Evolutionary conservation across 64 coral and sea anemone genomes (phyloP).

Genomic region (Dendrophyllia cribrosa): DNA sequence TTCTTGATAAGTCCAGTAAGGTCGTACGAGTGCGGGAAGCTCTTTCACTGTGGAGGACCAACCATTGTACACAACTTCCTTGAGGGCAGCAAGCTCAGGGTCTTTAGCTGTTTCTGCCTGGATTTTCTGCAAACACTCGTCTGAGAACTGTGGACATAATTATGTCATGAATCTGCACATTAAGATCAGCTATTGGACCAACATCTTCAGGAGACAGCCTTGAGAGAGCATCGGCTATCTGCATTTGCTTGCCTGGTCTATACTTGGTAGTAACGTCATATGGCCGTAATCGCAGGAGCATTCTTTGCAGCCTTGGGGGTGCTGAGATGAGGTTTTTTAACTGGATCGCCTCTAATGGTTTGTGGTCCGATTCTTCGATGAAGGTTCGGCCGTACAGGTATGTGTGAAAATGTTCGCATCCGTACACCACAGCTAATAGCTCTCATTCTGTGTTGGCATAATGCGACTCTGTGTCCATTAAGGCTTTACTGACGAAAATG

Average conservation of each 20-base stretch:
- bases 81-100: constrained; percentile 26
- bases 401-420: constrained; percentile 57
- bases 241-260: constrained; percentile 40
- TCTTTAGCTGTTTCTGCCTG: not conserved
- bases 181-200: constrained; percentile 18
- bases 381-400: constrained; percentile 45
- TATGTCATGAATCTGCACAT: constrained; percentile 63
- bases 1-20: no score
- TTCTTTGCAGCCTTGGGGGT: constrained; percentile 48
- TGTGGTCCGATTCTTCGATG: constrained; percentile 1
- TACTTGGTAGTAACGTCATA: constrained; percentile 57
- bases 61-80: constrained; percentile 29
- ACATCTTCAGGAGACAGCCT: constrained; percentile 52
- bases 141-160: constrained; percentile 59
- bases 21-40: no score
- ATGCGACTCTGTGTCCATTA: constrained; percentile 20
- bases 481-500: constrained; percentile 43
- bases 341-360: no score
- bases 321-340: no score
- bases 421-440: constrained; percentile 55
- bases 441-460: constrained; percentile 69
- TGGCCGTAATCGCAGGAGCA: constrained; percentile 53
- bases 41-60: no score
- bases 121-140: constrained; percentile 44
- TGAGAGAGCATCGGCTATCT: constrained; percentile 44